These are phyloP conservation scores for Perccottus glenii DNA, from an alignment of 2,113 vertebrate genomes.

Conservation along the genomic window DNA sequence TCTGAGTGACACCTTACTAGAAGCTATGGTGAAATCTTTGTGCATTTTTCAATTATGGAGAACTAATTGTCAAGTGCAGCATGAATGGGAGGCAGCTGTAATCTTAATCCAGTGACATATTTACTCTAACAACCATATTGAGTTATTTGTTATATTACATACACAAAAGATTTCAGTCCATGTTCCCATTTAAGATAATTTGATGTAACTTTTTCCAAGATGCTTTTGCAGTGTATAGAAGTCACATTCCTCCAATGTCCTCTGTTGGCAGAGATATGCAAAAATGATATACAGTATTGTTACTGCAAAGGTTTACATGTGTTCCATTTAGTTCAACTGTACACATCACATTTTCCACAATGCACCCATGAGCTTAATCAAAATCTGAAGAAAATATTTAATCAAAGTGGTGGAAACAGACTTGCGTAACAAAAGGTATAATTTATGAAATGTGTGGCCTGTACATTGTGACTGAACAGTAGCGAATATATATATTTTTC, in stretches of 20 bases:
- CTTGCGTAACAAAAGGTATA: too few relatives aligned
- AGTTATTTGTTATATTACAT: not conserved
- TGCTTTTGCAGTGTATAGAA: too few relatives aligned
- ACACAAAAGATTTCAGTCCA: not conserved
- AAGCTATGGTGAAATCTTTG: not conserved
- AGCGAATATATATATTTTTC: not conserved
- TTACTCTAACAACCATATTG: not conserved
- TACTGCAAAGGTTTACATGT: too few relatives aligned
- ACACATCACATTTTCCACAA: too few relatives aligned
- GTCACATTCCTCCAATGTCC: too few relatives aligned
- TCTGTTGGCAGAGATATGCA: too few relatives aligned
- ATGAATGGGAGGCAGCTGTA: not conserved
- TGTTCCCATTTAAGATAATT: not conserved
- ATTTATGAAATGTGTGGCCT: not conserved
- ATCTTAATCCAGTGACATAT: not conserved
- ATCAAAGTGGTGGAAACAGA: not conserved
- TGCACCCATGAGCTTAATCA: too few relatives aligned
- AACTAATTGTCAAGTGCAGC: slow-evolving; percentile 5
- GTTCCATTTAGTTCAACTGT: too few relatives aligned
- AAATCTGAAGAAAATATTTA: not conserved
- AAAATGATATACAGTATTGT: too few relatives aligned
- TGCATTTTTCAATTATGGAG: not conserved
- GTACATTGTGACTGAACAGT: not conserved
- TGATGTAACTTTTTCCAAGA: not conserved
- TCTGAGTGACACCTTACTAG: not conserved